Evolutionary conservation across 2,797 vertebrate genomes (phyloP).

Genomic region (Vipera latastei): DNA sequence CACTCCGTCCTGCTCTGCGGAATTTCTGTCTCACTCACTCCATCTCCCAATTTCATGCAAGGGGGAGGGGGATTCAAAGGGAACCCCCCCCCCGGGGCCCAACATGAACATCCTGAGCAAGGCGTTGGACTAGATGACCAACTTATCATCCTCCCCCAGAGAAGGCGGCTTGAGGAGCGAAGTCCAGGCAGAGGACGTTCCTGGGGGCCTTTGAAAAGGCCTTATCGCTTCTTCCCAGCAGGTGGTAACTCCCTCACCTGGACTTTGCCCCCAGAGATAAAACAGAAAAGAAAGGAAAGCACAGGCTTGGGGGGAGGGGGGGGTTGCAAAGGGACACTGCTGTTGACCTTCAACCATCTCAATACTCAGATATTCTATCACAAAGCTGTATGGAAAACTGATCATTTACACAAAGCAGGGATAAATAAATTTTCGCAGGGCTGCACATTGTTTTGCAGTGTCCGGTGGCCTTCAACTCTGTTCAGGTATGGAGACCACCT

Average conservation of each 20-base stretch:
- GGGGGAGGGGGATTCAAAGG: neutral
- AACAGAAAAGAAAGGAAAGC: neutral
- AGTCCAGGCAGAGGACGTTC: neutral
- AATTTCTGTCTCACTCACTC: conserved; percentile 23
- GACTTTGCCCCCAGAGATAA: neutral
- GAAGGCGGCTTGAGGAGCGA: neutral
- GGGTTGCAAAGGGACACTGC: too few species aligned
- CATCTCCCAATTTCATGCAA: neutral
- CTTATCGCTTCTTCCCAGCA: neutral
- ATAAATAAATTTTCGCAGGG: too few species aligned
- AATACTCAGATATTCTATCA: neutral
- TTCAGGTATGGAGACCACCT: neutral
- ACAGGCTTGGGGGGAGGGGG: accelerated
- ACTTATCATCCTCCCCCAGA: neutral
- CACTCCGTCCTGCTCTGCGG: neutral
- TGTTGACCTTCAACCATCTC: neutral
- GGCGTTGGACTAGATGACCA: too few species aligned
- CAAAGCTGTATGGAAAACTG: neutral
- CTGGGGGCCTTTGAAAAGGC: neutral
- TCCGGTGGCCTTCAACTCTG: neutral
- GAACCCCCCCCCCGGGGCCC: neutral
- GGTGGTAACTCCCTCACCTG: neutral
- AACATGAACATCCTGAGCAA: too few species aligned
- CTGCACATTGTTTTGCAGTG: neutral
- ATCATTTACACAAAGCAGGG: neutral